Evolutionary conservation across 2,888 invertebrate genomes (phyloP), one percentile per base, ranked within the genome.

Genomic region (Atethmia centrago): DNA sequence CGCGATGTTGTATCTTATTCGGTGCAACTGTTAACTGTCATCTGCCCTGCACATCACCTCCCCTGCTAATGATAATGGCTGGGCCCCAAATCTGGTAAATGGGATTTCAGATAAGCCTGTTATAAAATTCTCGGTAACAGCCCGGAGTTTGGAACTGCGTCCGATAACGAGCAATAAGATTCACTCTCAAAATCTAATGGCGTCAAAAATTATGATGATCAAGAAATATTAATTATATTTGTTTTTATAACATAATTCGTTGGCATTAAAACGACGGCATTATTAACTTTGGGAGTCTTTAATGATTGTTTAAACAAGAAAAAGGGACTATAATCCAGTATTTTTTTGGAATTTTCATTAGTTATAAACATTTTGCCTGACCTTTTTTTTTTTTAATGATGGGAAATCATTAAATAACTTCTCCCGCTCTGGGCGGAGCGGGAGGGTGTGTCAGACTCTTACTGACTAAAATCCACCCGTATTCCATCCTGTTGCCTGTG

Each of bases 221-320:
- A 71, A 31, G 47, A 42, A 56, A 40, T 78, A 40, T 28, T 74
- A 40, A 68, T 78, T 69, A 78, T 53, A 28, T 53, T 77, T 68
- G 28, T 40, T 47, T 19, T 55, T 5, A 70, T 78, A 21, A 25
- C 40, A 21, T 79, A n/a, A 36, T 70, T 58, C 31, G 31, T 64
- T 74, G 12, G 7, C 19, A 31, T 77, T 45, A 31, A 51, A 77
- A n/a, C 12, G 0, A 36, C 21, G 25, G 14, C 5, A 9, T 51
- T 53, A 73, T 53, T 53, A 45, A 45, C 28, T 19, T 67, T 53
- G 16, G 16, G 31, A 5, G 1, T 0, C 3, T n/a, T 47, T 71
- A 71, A 56, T 71, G 51, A 49, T 25, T 56, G 3, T 47, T 47
- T 55, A 21, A 21, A 40, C 0, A 16, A 5, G 0, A 45, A 4